These are phyloP conservation scores for Cotesia congregata DNA, from an alignment of 2,888 invertebrate genomes.

Conservation along the genomic window DNA sequence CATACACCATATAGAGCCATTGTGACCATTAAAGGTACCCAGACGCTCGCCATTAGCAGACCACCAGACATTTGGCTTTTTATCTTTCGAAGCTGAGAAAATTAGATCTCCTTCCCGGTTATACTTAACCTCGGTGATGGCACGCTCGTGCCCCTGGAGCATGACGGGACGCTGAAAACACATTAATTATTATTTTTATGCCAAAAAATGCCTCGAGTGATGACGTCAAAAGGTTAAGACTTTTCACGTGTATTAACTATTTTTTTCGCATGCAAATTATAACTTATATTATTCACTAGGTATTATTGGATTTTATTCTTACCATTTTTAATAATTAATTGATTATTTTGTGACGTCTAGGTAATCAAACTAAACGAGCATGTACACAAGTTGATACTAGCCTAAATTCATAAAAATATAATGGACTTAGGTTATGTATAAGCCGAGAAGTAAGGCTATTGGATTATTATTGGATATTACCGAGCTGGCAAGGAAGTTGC, in stretches of 20 bases:
- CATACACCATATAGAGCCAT: conserved; percentile 97
- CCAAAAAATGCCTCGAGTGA: neutral
- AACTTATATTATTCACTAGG: too few relatives aligned
- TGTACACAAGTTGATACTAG: too few relatives aligned
- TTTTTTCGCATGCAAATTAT: too few relatives aligned
- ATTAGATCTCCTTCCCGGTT: conserved; percentile 98
- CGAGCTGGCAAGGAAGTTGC: too few relatives aligned
- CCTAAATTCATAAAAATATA: too few relatives aligned
- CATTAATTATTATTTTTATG: neutral
- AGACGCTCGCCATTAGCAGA: conserved; percentile 97
- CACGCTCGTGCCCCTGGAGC: conserved; percentile 99
- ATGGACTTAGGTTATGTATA: too few relatives aligned
- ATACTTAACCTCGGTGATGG: conserved; percentile 98
- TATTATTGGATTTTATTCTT: too few relatives aligned
- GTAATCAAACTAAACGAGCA: too few relatives aligned
- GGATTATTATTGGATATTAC: too few relatives aligned
- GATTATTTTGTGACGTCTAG: too few relatives aligned
- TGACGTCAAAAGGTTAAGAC: neutral
- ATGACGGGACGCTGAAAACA: conserved; percentile 90
- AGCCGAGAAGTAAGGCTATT: too few relatives aligned
- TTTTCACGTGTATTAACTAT: neutral
- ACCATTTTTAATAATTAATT: too few relatives aligned
- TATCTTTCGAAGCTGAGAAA: conserved; percentile 96
- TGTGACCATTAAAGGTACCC: conserved; percentile 96
- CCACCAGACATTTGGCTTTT: conserved; percentile 98